Base-by-base conservation (phyloP, 2,888 invertebrate species). In the Agrochola macilenta region DNA sequence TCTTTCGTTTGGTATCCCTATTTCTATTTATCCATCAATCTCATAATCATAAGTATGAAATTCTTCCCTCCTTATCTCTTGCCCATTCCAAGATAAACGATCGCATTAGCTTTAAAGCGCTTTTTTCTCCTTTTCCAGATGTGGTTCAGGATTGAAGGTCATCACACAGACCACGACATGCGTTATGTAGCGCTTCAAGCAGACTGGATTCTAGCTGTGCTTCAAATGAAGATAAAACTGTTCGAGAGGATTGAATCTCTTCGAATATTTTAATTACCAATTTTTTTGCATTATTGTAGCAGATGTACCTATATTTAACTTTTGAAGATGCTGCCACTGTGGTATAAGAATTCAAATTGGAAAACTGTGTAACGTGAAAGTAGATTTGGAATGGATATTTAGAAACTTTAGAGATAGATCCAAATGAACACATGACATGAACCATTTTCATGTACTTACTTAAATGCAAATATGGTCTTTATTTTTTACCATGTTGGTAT, bases 101-200 rank as follows among this genome's bases (percentile, higher is more conserved):
- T 7, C 7, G 39, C 39, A 39, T 2, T 39, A 39, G 1, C 39
- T n/a, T 30, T 58, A 65, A 60, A 76, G 52, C 46, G 46, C 57
- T 75, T 57, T 74, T 69, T 78, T 35, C 30, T 75, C 57, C 39
- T 75, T 46, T 88, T 87, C 2, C 89, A 96, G 96, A 91, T 96
- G 89, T 90, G 82, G 30, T 96, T 95, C 90, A 88, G 95, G 9
- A 83, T 96, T 17, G 96, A 96, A 81, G 96, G 96, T 5, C 93
- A 94, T 2, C 84, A 92, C 46, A 72, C 83, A 0, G 93, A 94
- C 23, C 92, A 95, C 74, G 95, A 96, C 71, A 89, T 95, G 0
- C 93, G 95, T 4, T 91, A 87, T 84, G 92, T 94, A 4, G 79
- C 88, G 0, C 88, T 95, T 43, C 88, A 88, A 0, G 86, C 91